Conservation (phyloP, 2,888 invertebrate genomes). For the Tachina fera region DNA sequence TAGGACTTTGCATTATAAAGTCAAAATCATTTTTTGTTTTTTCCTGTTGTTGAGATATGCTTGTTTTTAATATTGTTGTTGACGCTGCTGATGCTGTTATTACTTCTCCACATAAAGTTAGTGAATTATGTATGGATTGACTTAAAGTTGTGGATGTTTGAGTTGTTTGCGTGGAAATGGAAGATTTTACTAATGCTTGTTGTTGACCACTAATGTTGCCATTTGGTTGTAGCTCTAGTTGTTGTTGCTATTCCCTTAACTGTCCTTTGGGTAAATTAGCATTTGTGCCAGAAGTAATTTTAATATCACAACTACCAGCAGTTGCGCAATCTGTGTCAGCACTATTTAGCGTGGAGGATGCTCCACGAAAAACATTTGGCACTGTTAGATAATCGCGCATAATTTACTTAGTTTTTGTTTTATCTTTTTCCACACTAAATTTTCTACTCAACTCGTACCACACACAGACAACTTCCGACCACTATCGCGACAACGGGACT, state of each 20-base stretch:
- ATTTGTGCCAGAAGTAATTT: constrained; percentile 65
- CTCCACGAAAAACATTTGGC: constrained; percentile 82
- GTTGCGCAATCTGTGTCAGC: constrained; percentile 75
- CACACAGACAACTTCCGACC: constrained; percentile 20
- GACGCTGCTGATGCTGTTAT: constrained; percentile 21
- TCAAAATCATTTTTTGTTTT: constrained; percentile 50
- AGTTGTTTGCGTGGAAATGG: constrained; percentile 53
- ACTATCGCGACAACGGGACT: constrained; percentile 46
- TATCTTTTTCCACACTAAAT: constrained; percentile 44
- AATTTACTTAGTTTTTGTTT: constrained; percentile 58
- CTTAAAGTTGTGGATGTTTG: constrained; percentile 43
- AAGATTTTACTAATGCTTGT: constrained; percentile 61
- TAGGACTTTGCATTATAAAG: constrained; percentile 68
- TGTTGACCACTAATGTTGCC: constrained; percentile 69
- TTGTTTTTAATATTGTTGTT: constrained; percentile 56
- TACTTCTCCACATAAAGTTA: constrained; percentile 4
- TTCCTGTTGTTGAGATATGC: constrained; percentile 60
- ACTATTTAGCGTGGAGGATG: constrained; percentile 76
- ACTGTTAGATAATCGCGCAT: constrained; percentile 81
- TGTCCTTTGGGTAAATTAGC: constrained; percentile 68
- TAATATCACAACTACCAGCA: constrained; percentile 50
- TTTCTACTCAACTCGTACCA: constrained; percentile 30
- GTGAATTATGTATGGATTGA: constrained; percentile 35
- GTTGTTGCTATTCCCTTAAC: constrained; percentile 70
- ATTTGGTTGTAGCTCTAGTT: constrained; percentile 62